phyloP scores from a whole-genome alignment of 2,888 invertebrate genomes.

The Eupithecia centaureata region DNA sequence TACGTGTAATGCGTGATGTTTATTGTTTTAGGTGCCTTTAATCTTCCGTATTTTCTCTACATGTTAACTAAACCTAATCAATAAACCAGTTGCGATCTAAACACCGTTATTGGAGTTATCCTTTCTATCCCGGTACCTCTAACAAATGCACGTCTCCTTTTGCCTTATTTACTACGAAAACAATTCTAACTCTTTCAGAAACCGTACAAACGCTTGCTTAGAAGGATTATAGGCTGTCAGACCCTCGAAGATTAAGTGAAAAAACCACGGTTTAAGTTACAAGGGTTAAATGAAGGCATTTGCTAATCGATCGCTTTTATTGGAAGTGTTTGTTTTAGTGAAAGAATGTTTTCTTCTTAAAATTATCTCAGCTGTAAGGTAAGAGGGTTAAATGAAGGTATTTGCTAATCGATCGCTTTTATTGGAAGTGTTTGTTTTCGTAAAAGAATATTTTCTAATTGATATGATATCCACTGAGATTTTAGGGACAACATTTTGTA shows the following conservation, averaged over 20 bases:
- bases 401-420: slow-evolving; percentile 16
- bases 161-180: background rate
- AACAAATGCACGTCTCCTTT: background rate
- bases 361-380: too few species aligned
- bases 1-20: too few species aligned
- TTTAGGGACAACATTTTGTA: too few species aligned
- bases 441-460: background rate
- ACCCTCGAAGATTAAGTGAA: slow-evolving; percentile 35
- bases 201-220: slow-evolving; percentile 19
- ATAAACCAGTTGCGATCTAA: too few species aligned
- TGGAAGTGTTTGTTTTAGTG: background rate
- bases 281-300: slow-evolving; percentile 25
- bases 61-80: too few species aligned
- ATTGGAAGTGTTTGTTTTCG: background rate
- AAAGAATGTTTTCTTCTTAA: background rate
- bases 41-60: too few species aligned
- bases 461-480: too few species aligned
- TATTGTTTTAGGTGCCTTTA: too few species aligned
- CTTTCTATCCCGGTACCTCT: too few species aligned
- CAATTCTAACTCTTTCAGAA: slow-evolving; percentile 14
- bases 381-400: slow-evolving; percentile 26
- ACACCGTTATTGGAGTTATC: too few species aligned
- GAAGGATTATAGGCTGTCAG: slow-evolving; percentile 29
- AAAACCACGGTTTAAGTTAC: slow-evolving; percentile 29
- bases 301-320: slow-evolving; percentile 14